Evolutionary conservation across 2,888 invertebrate genomes (phyloP).

Genomic region (Torymus auratus): DNA sequence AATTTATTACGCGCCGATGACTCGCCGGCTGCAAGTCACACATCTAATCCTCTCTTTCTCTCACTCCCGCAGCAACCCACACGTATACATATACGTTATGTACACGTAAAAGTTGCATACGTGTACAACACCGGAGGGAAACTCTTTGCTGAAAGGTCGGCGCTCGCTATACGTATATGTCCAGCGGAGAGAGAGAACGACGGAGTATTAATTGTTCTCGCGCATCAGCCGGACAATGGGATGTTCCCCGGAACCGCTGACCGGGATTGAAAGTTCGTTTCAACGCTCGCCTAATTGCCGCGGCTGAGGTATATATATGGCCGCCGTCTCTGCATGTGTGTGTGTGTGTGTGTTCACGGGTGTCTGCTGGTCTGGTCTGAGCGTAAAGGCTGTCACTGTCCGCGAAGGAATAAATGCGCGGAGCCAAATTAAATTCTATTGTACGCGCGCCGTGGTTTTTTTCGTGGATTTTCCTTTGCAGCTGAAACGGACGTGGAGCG

Average conservation of each 20-base stretch:
- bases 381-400: not conserved
- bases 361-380: too few species aligned
- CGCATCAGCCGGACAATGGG: slow-evolving; percentile 56
- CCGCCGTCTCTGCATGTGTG: not conserved
- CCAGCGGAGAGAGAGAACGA: not conserved
- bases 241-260: slow-evolving; percentile 24
- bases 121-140: too few species aligned
- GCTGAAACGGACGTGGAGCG: not conserved
- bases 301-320: not conserved
- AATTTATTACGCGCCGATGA: slow-evolving; percentile 39
- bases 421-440: slow-evolving; percentile 47
- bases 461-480: not conserved
- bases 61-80: too few species aligned
- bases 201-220: slow-evolving; percentile 62
- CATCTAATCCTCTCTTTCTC: not conserved
- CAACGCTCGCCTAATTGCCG: slow-evolving; percentile 59
- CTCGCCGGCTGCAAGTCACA: slow-evolving; percentile 33
- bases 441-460: slow-evolving; percentile 1
- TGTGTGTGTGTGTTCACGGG: too few species aligned
- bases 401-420: not conserved
- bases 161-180: too few species aligned
- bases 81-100: not conserved
- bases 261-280: slow-evolving; percentile 24
- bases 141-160: not conserved
- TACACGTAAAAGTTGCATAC: not conserved